Base-by-base conservation (phyloP, 2,888 invertebrate species). In the Sipha maydis region DNA sequence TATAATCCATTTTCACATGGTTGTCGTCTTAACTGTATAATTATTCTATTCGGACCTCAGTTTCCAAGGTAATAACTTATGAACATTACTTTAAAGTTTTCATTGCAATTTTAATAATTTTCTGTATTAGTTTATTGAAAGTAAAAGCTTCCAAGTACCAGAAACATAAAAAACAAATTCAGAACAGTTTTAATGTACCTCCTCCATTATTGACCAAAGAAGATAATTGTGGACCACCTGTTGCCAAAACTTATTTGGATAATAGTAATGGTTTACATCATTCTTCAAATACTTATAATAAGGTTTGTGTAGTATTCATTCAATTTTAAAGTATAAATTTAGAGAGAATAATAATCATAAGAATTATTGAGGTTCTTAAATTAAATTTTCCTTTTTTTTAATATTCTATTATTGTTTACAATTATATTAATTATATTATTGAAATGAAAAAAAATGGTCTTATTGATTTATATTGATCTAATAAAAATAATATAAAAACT, bases 1-100 rank as follows among this genome's bases (percentile, higher is more conserved):
- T 98, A 97, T 93, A 99, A 99, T 94, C 99, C 99, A 86, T 99
- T 99, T 93, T 98, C 98, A 8, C 94, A 95, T 91, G 99, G 99
- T 56, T 99, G 98, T 92, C 96, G 96, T 94, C 94, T 95, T 91
- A 99, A 99, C 93, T 98, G 98, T 93, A 97, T 97, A 92, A 97
- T 97, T 92, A 96, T 97, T 90, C 96, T 99, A 91, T 99, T 98
- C 92, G 98, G 98, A 90, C 98, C 99, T 89, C 98, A 97, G 93
- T 98, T 97, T 94, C 99, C 99, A 91, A 98, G 97, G 99, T 99
- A 93, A 92, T 61, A 61, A 34, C 61, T 31, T 9, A 9, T 21
- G 67, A 28, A 28, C 0, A 48, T 67, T 25, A 8, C 28, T 11
- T 56, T 38, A 56, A 34, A n/a, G 67, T 34, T 31, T 75, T 25